Conservation (phyloP, 1,140 invertebrate species). For the Psilanteris sp. region DNA sequence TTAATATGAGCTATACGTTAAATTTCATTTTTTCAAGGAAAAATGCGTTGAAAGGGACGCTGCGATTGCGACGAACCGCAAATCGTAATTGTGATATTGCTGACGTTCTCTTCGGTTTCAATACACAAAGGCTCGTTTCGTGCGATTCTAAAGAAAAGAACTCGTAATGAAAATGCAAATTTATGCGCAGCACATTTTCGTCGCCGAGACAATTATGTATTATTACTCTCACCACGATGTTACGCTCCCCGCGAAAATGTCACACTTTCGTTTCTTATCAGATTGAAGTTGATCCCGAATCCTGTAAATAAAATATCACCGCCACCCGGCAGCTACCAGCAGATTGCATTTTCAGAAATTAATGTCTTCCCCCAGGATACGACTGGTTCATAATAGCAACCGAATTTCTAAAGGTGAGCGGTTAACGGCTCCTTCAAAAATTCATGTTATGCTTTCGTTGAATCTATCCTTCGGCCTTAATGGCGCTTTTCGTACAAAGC, state of each 20-base stretch:
- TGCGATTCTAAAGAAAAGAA: too few relatives aligned
- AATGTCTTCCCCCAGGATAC: slow-evolving; percentile 66
- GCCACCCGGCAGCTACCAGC: slow-evolving; percentile 44
- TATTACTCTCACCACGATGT: too few relatives aligned
- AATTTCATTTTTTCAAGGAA: too few relatives aligned
- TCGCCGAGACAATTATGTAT: too few relatives aligned
- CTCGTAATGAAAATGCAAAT: too few relatives aligned
- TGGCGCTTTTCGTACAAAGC: slow-evolving; percentile 56
- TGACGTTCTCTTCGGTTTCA: too few relatives aligned
- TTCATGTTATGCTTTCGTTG: slow-evolving; percentile 67
- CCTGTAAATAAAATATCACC: slow-evolving; percentile 59
- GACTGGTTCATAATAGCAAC: slow-evolving; percentile 65
- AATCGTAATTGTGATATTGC: too few relatives aligned
- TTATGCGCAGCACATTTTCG: too few relatives aligned
- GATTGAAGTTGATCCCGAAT: slow-evolving; percentile 1
- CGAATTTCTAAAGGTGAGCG: slow-evolving; percentile 69
- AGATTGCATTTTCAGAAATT: slow-evolving; percentile 73
- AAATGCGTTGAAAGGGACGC: too few relatives aligned
- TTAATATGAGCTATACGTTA: too few relatives aligned
- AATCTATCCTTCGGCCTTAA: slow-evolving; percentile 57
- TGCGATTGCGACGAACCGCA: too few relatives aligned
- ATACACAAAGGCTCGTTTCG: too few relatives aligned
- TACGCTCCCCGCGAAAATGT: slow-evolving; percentile 3
- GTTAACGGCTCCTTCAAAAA: slow-evolving; percentile 73
- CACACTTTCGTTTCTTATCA: slow-evolving; percentile 27